Evolutionary conservation across 2,888 invertebrate species (phyloP).

Genomic region (Tromatobia lineatoria): DNA sequence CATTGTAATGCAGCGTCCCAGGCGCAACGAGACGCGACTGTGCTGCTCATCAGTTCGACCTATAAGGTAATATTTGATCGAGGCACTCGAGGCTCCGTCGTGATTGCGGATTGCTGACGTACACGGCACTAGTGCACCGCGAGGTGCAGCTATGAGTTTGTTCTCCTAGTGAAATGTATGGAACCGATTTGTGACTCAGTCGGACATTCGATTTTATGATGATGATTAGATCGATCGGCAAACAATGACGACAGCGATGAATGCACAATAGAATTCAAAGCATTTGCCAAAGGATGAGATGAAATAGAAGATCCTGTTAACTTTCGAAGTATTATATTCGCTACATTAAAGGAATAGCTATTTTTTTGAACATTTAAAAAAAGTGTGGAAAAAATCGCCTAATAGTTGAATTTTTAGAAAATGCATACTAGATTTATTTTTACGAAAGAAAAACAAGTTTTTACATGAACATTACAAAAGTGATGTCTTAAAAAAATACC

Average conservation of each 20-base stretch:
- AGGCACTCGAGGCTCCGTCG: slow-evolving; percentile 25
- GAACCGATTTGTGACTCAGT: slow-evolving; percentile 6
- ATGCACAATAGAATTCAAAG: neutral
- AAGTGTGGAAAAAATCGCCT: too few relatives aligned
- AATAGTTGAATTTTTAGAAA: too few relatives aligned
- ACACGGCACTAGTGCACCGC: neutral
- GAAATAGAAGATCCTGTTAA: neutral
- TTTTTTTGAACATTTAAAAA: too few relatives aligned
- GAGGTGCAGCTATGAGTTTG: neutral
- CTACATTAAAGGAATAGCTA: too few relatives aligned
- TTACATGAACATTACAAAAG: too few relatives aligned
- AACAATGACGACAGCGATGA: neutral
- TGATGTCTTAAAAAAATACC: too few relatives aligned
- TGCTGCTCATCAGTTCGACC: slow-evolving; percentile 34
- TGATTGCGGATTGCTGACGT: slow-evolving; percentile 1
- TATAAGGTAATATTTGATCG: slow-evolving; percentile 50
- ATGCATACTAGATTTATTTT: too few relatives aligned
- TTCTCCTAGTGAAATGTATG: neutral
- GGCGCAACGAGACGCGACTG: neutral
- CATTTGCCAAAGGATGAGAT: neutral
- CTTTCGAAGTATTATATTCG: neutral
- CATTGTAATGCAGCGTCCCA: slow-evolving; percentile 14
- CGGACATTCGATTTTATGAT: slow-evolving; percentile 10
- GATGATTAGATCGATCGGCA: neutral
- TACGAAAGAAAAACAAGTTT: too few relatives aligned